Base-by-base conservation (phyloP, 2,888 invertebrate species). In the Cephus nigrinus region DNA sequence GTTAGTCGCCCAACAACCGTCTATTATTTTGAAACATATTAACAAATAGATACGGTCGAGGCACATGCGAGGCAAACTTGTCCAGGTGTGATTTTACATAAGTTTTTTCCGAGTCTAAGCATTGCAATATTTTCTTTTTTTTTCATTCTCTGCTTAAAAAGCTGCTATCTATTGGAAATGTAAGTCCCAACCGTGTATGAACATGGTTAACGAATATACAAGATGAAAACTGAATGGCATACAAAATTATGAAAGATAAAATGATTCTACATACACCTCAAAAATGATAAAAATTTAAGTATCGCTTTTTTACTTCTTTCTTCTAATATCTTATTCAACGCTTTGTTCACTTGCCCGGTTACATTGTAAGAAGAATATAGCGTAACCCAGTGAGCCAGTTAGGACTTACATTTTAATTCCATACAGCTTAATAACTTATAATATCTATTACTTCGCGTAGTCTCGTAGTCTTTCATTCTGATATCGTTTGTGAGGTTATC, bases 311-410 rank as follows among this genome's bases (percentile, higher is more conserved):
- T 23, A 55, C 5, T 23, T n/a, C 33, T 69, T 75, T 23, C 68
- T 9, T 55, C 55, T 55, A 9, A 23, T 71, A 31, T 55, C 55
- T 23, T 31, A 15, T 71, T 33, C 12, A 12, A 72, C 73, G 74
- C 34, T 75, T 11, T 30, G 73, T 71, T 72, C 35, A 32, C 72
- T 75, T 81, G 85, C 86, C 87, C 88, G 83, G 88, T 89, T 85
- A 89, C 88, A 84, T 87, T 84, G 84, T 84, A 88, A 89, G 87
- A 89, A 89, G 87, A 88, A 88, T 88, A 84, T 87, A 87, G 82
- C 85, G 88, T 85, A 88, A 88, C 88, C 84, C 77, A 80, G 80
- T 81, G 83, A 85, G 85, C 84, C 83, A 83, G 32, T 78, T 75
- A 36, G 31, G 78, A 78, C 78, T 72, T 75, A 55, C 55, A 55